Percentiles rank a stretch among this genome's conserved stretches.
These are phyloP conservation scores for Pangasius djambal DNA, from an alignment of 2,797 vertebrate genomes.

Conservation along the genomic window DNA sequence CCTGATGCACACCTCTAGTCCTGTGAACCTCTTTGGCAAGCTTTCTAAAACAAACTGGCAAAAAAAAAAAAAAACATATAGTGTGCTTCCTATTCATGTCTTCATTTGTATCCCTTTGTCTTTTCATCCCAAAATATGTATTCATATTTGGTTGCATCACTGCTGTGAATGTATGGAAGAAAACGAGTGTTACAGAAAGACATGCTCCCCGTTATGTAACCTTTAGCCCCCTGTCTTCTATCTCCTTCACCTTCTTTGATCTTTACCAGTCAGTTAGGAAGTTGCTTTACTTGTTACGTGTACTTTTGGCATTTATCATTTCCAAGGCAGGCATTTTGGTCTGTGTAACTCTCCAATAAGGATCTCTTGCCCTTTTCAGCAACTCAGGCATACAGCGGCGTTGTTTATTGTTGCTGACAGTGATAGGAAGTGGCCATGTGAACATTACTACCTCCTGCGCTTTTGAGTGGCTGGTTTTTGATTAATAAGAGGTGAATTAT, in stretches of 20 bases:
- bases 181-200: not conserved
- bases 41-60: not conserved
- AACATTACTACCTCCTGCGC: conserved; percentile 59
- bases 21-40: not conserved
- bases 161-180: not conserved
- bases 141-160: not conserved
- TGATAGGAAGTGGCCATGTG: conserved; percentile 58
- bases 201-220: conserved; percentile 21
- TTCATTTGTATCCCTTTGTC: not conserved
- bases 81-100: not conserved
- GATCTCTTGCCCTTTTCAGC: conserved; percentile 51
- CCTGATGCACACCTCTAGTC: not conserved
- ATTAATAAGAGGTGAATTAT: conserved; percentile 64
- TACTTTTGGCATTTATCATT: conserved; percentile 49
- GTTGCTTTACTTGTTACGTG: conserved; percentile 46
- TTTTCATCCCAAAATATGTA: not conserved
- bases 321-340: conserved; percentile 40
- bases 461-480: conserved; percentile 57
- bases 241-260: conserved; percentile 33
- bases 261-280: conserved; percentile 50
- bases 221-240: conserved; percentile 29
- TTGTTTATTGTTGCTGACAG: conserved; percentile 62
- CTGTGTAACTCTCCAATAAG: conserved; percentile 38
- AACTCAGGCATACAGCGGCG: conserved; percentile 46
- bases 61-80: not conserved